Conservation (phyloP, 2,797 vertebrate genomes). For the Vespertilio murinus region DNA sequence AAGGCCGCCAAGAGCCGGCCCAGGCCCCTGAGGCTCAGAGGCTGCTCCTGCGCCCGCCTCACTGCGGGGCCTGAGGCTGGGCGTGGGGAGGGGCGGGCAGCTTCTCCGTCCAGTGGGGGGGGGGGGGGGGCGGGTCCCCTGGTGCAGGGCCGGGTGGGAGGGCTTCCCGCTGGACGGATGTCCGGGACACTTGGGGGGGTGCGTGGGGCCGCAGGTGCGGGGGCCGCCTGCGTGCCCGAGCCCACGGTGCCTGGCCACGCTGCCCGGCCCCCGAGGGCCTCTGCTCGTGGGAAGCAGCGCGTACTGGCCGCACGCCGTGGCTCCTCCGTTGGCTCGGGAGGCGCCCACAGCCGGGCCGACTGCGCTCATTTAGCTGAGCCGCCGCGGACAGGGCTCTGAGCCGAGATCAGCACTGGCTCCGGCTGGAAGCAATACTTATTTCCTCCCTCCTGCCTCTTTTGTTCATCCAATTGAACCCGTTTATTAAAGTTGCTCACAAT, state of each 20-base stretch:
- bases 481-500: slow-evolving; percentile 76
- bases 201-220: rapidly evolving
- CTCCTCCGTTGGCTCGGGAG: too few species aligned
- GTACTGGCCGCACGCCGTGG: too few species aligned
- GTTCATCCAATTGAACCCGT: slow-evolving; percentile 74
- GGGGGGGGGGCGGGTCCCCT: background rate
- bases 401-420: slow-evolving; percentile 66
- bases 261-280: background rate
- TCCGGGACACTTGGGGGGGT: rapidly evolving
- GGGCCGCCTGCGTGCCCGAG: rapidly evolving
- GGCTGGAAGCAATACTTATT: slow-evolving; percentile 56
- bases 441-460: slow-evolving; percentile 57
- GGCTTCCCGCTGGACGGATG: background rate
- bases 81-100: background rate
- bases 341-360: background rate
- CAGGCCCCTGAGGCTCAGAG: background rate
- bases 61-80: background rate
- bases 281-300: background rate
- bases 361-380: slow-evolving; percentile 77
- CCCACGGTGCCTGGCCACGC: background rate
- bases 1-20: too few species aligned
- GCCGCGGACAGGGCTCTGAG: slow-evolving; percentile 60
- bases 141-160: background rate
- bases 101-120: background rate
- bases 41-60: rapidly evolving